Conservation (phyloP, 2,888 invertebrate genomes). For the Abscondita cerata region DNA sequence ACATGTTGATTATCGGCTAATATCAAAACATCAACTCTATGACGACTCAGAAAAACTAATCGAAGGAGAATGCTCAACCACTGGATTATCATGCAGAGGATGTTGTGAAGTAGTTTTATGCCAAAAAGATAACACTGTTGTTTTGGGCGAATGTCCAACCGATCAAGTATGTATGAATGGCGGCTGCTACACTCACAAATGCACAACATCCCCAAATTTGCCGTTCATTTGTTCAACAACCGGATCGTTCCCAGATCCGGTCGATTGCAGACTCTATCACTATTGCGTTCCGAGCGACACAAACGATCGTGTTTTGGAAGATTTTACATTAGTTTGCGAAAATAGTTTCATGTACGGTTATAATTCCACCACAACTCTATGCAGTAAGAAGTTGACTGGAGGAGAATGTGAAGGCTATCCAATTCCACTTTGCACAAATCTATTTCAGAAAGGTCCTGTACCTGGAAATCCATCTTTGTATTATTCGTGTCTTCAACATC, state of each 20-base stretch:
- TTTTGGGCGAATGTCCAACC: not conserved
- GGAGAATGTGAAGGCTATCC: conserved; percentile 4
- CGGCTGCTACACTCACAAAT: not conserved
- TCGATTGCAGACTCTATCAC: conserved; percentile 13
- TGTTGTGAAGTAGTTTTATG: not conserved
- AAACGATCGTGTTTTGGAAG: not conserved
- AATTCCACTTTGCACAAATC: not conserved
- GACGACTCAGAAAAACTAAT: not conserved
- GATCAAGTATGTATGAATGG: not conserved
- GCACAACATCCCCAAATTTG: conserved; percentile 7
- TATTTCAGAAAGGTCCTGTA: conserved; percentile 1
- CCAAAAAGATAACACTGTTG: not conserved
- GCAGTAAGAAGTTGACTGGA: conserved; percentile 4
- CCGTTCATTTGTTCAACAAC: not conserved
- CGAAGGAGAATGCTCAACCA: not conserved
- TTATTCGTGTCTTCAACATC: conserved; percentile 12
- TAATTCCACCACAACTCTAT: conserved; percentile 10
- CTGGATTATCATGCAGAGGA: not conserved
- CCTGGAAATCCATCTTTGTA: conserved; percentile 17
- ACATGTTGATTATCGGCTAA: too few species aligned
- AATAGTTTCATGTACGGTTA: conserved; percentile 10
- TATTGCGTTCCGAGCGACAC: conserved; percentile 1
- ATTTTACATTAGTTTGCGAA: not conserved
- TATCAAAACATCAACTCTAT: too few species aligned
- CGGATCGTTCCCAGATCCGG: conserved; percentile 22